phyloP scores from a whole-genome alignment of 2,888 invertebrate species.

The Leucophora obtusa region DNA sequence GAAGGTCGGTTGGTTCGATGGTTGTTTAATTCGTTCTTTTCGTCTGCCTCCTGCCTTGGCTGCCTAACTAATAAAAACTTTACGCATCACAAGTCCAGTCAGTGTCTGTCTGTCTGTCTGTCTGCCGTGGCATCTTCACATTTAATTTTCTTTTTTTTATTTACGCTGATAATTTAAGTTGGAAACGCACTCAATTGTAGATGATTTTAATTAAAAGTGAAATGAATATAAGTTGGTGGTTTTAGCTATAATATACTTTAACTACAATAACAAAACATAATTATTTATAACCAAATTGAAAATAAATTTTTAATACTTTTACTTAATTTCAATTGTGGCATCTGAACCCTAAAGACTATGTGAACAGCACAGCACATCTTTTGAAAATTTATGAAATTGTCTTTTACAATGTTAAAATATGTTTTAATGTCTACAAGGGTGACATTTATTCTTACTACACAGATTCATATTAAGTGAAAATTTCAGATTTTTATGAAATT shows the following conservation, averaged over 20 bases:
- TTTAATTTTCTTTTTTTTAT: constrained; percentile 41
- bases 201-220: constrained; percentile 74
- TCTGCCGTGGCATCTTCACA: constrained; percentile 38
- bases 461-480: too few species aligned
- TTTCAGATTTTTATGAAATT: too few species aligned
- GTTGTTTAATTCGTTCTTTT: background rate
- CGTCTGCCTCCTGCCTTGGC: constrained; percentile 33
- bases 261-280: constrained; percentile 4
- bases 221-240: constrained; percentile 43
- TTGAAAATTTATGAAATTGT: background rate
- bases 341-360: background rate
- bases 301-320: constrained; percentile 22
- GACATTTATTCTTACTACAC: background rate
- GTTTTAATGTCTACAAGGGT: background rate
- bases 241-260: background rate
- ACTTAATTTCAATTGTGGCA: constrained; percentile 10
- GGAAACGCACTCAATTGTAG: constrained; percentile 66
- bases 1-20: constrained; percentile 11
- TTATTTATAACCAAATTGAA: background rate
- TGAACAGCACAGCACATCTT: background rate
- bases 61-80: constrained; percentile 32
- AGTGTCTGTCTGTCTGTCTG: constrained; percentile 25
- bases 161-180: constrained; percentile 61
- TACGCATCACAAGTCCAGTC: constrained; percentile 51
- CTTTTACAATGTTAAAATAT: background rate